Conservation (phyloP, 2,113 vertebrate species). For the Tychaedon coryphoeus region DNA sequence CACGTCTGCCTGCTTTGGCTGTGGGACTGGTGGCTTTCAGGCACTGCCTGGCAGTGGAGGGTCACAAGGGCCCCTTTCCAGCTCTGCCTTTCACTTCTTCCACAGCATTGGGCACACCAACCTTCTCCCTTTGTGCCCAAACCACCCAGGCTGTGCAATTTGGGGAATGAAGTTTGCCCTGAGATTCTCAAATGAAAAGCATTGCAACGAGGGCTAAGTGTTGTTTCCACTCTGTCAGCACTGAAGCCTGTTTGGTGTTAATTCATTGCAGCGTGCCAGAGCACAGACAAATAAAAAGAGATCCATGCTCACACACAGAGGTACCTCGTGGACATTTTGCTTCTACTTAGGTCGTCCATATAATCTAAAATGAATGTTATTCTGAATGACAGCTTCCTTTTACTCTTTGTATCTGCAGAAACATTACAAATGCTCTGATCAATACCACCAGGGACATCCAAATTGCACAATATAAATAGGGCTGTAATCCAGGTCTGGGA, state of each 20-base stretch:
- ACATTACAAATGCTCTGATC: conserved; percentile 21
- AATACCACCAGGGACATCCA: not conserved
- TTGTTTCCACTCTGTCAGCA: not conserved
- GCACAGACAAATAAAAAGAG: not conserved
- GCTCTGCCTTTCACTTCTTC: not conserved
- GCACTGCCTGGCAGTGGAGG: not conserved
- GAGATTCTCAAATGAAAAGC: not conserved
- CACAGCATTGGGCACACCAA: not conserved
- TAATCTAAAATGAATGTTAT: conserved; percentile 13
- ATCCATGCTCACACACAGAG: not conserved
- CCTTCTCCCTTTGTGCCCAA: not conserved
- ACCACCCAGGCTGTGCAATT: not conserved
- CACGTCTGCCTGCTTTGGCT: not conserved
- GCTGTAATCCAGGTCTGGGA: not conserved
- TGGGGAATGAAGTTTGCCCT: not conserved
- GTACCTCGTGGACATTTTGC: not conserved
- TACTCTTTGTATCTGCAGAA: conserved; percentile 30
- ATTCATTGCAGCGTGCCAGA: not conserved
- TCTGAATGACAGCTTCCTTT: conserved; percentile 32
- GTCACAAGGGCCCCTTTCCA: not conserved
- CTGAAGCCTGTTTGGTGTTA: not conserved
- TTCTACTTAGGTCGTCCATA: not conserved
- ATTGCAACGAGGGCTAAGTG: not conserved
- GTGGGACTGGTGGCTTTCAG: not conserved
- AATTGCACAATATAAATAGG: not conserved